Evolutionary conservation across 30 jellyfish, hydroid and myxozoan species (phyloP).

Genomic region (Nemopilema nomurai): DNA sequence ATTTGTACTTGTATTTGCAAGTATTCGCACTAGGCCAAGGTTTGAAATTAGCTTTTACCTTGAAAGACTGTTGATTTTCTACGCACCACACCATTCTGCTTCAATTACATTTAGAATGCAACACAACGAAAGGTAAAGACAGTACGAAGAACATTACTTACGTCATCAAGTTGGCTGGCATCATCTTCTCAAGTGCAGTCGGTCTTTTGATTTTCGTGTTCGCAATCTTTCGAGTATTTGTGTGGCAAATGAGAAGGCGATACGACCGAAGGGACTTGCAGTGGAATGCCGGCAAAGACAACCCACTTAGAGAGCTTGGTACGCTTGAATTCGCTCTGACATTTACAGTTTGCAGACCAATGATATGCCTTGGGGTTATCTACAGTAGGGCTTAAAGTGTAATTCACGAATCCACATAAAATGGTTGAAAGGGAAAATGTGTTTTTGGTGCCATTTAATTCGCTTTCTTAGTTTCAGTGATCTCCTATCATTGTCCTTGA

Average conservation of each 20-base stretch:
- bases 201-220: constrained; percentile 16
- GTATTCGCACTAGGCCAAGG: too few species aligned
- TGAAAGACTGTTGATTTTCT: too few species aligned
- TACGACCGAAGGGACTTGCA: constrained; percentile 58
- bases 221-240: constrained; percentile 15
- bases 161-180: constrained; percentile 29
- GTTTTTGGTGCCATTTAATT: too few species aligned
- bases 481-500: too few species aligned
- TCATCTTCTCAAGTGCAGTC: constrained; percentile 10
- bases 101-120: constrained; percentile 20
- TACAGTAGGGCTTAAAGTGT: too few species aligned
- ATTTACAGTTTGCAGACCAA: too few species aligned
- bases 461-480: too few species aligned
- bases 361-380: too few species aligned
- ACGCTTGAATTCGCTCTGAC: neutral
- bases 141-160: constrained; percentile 8
- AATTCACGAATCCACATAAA: too few species aligned
- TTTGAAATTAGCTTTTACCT: too few species aligned
- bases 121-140: neutral
- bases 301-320: neutral
- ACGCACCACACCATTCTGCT: neutral
- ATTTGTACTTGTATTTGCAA: too few species aligned
- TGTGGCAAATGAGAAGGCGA: constrained; percentile 14
- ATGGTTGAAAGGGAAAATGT: too few species aligned
- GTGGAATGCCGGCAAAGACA: neutral